Evolutionary conservation across 2,113 vertebrate species (phyloP), one percentile per base, ranked within the genome.

Genomic region (Dascyllus trimaculatus): DNA sequence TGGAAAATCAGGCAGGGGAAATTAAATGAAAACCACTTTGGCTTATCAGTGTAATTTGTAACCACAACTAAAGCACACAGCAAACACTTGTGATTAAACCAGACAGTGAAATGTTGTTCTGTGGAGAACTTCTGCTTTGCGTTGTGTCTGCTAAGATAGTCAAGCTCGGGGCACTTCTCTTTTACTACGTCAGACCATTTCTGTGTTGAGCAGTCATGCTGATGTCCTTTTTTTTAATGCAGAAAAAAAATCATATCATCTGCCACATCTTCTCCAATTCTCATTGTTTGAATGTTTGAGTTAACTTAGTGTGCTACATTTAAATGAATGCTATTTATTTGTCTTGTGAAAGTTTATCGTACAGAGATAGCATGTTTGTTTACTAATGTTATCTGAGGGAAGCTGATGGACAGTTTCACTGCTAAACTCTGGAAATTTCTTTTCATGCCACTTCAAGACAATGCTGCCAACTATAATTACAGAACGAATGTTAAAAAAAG

Each of bases 321-420:
- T 84, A 84, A 85, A 78, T 52, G 24, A 82, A 75, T 71, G 66
- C 67, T 92, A 90, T 93, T 92, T 93, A 93, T 92, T 92, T 89
- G 72, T 89, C 79, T 73, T 76, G 62, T 89, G 74, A 78, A 76
- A 71, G 53, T 32, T 68, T 85, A 1, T 57, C 75, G 60, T 84
- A 71, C 79, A 84, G 71, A 59, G 60, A 73, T 32, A 48, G 69
- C 43, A 68, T 66, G 63, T 79, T 78, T 85, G 76, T 72, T 89
- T 75, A 71, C 29, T 48, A 9, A 78, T 66, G 21, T 75, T 66
- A 18, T 46, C 60, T 18, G 53, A 60, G 38, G 8, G 60, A 56
- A 52, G 70, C 24, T 38, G 58, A 66, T 51, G 38, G 63, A 65
- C 66, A 77, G 74, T 78, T 70, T 83, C 64, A 82, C 80, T 64